Percentiles rank a stretch among this genome's conserved stretches.
Evolutionary conservation across 2,113 vertebrate genomes (phyloP).

Genomic region (Petrocephalus microphthalmus): DNA sequence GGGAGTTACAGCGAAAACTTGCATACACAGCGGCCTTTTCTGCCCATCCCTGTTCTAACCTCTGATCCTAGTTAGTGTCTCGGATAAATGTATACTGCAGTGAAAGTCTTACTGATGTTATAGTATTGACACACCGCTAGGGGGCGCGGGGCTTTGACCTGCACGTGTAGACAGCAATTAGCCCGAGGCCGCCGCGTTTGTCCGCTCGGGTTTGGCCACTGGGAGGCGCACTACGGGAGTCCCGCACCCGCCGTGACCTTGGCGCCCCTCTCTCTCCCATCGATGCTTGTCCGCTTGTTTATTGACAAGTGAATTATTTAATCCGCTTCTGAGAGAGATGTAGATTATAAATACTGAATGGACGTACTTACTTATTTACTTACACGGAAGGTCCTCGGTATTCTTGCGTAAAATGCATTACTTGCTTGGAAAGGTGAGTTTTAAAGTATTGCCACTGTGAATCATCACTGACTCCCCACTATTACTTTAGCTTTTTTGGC

Average conservation of each 20-base stretch:
- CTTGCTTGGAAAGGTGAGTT: neutral
- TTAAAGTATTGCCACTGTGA: neutral
- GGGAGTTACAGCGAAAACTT: too few relatives aligned
- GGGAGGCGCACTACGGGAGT: neutral
- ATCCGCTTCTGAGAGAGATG: neutral
- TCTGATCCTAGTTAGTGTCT: neutral
- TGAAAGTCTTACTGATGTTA: neutral
- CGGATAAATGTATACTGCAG: neutral
- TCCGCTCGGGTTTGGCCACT: neutral
- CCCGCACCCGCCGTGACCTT: neutral
- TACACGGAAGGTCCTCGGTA: neutral
- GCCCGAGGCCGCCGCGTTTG: neutral
- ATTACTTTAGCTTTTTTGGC: neutral
- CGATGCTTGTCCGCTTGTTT: neutral
- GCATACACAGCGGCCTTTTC: too few relatives aligned
- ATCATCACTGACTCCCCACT: neutral
- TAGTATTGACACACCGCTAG: neutral
- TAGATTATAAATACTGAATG: neutral
- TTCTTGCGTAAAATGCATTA: neutral
- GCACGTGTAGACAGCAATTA: neutral
- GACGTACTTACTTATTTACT: neutral
- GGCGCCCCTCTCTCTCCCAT: neutral
- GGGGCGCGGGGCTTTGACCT: neutral
- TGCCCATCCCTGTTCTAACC: neutral
- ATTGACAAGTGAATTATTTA: neutral